phyloP scores from a whole-genome alignment of 2,113 vertebrate species.

The Stomatorhinus ivindoensis region DNA sequence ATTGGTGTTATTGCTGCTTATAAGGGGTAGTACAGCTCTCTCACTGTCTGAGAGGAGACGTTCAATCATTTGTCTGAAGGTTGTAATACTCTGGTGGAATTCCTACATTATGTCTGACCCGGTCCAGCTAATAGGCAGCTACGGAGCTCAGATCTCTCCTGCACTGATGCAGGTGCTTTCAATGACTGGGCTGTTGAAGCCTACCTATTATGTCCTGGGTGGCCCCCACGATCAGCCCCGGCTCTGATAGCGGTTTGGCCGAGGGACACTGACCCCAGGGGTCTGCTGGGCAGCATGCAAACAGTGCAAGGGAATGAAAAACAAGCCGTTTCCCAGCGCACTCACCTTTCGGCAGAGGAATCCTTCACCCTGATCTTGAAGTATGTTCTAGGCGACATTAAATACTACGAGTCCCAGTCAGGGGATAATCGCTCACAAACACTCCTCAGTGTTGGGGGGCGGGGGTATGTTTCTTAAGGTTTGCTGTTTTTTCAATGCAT shows the following conservation, averaged over 20 bases:
- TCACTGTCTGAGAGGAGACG: not conserved
- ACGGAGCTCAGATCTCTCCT: not conserved
- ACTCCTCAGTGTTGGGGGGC: not conserved
- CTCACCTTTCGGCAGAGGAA: conserved; percentile 1
- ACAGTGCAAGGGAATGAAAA: not conserved
- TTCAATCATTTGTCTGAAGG: not conserved
- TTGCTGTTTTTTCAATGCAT: not conserved
- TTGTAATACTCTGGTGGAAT: not conserved
- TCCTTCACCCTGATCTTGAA: not conserved
- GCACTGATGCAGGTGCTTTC: not conserved
- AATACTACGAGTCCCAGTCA: not conserved
- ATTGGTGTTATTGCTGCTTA: not conserved
- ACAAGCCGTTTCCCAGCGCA: not conserved
- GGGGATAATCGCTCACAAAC: not conserved
- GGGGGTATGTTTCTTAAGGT: not conserved
- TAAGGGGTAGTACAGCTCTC: not conserved
- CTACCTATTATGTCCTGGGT: not conserved
- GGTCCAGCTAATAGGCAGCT: not conserved
- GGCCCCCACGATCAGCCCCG: not conserved
- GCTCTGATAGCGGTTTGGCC: conserved; percentile 20
- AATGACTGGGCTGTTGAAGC: not conserved
- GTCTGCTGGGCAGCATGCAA: not conserved
- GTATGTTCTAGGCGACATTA: not conserved
- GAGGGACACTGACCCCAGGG: not conserved
- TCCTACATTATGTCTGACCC: not conserved